These are phyloP conservation scores for Lucifuga dentata DNA, from an alignment of 2,113 vertebrate species.

Conservation along the genomic window DNA sequence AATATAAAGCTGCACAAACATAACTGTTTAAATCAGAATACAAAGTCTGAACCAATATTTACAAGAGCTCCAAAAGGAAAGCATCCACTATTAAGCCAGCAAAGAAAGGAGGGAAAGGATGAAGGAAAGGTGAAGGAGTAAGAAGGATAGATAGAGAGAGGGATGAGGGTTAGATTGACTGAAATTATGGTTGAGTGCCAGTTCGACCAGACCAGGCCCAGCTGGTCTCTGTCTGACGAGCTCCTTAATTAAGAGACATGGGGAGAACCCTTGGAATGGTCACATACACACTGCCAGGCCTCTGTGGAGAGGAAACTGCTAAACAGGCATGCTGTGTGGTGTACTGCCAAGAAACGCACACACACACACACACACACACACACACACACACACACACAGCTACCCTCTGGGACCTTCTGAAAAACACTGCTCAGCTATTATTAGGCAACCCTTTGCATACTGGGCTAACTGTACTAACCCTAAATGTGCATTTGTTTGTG, in stretches of 20 bases:
- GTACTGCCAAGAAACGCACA: conserved; percentile 55
- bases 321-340: conserved; percentile 67
- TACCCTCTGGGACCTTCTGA: conserved; percentile 64
- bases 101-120: background rate
- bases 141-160: background rate
- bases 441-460: conserved; percentile 75
- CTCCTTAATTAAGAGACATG: conserved; percentile 82
- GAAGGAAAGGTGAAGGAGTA: conserved; percentile 7
- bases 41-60: too few species aligned
- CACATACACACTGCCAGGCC: conserved; percentile 65
- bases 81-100: background rate
- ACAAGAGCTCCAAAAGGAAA: background rate
- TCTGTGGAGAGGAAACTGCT: conserved; percentile 75
- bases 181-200: conserved; percentile 65
- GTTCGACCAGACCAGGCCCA: conserved; percentile 75
- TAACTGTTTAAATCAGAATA: background rate
- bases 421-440: conserved; percentile 73
- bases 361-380: conserved; percentile 2
- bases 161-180: conserved; percentile 34
- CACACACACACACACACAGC: conserved; percentile 1
- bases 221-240: conserved; percentile 79
- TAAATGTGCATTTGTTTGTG: conserved; percentile 25
- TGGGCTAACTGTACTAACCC: conserved; percentile 39
- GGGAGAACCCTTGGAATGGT: conserved; percentile 70
- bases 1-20: too few species aligned